Evolutionary conservation across 1,140 invertebrate species (phyloP).

Genomic region (Metopolophium dirhodum): DNA sequence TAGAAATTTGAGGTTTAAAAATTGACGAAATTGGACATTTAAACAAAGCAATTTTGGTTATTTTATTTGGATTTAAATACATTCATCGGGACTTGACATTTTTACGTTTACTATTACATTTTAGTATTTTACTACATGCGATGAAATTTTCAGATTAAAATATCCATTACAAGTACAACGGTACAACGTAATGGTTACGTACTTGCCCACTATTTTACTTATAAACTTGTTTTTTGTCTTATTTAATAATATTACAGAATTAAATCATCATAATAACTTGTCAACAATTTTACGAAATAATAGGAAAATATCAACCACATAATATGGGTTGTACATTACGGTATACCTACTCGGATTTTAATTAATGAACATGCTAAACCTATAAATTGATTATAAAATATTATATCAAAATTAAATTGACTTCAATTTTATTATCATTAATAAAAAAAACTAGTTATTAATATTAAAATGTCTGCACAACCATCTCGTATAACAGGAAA

Average conservation of each 20-base stretch:
- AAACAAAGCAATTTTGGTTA: too few species aligned
- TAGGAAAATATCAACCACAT: background rate
- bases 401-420: background rate
- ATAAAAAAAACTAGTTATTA: slow-evolving; percentile 6
- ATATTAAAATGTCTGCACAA: background rate
- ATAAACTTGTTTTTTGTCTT: too few species aligned
- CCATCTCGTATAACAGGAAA: background rate
- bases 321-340: background rate
- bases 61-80: background rate
- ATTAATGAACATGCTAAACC: background rate
- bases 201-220: too few species aligned
- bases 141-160: too few species aligned
- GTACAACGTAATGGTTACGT: too few species aligned
- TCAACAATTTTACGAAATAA: background rate
- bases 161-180: too few species aligned
- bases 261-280: background rate
- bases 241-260: background rate
- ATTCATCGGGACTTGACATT: background rate
- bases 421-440: background rate
- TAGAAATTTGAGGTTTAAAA: too few species aligned
- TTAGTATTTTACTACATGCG: too few species aligned
- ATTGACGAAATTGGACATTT: too few species aligned
- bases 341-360: background rate
- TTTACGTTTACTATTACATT: too few species aligned
- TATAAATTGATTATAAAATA: background rate